Base-by-base conservation (phyloP, 1,140 invertebrate species). In the Solenopsis fugax region DNA sequence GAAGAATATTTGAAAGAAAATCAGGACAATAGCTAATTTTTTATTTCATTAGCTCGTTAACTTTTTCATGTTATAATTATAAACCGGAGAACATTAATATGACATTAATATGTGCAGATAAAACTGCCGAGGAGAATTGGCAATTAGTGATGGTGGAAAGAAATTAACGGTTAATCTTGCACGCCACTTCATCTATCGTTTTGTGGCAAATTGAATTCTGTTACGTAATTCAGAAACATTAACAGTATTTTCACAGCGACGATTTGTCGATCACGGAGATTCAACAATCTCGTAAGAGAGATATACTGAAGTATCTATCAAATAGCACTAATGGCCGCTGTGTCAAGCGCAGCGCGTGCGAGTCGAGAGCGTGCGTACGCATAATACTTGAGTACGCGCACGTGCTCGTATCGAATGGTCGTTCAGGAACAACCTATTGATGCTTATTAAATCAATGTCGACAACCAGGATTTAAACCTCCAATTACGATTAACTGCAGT, bases 401-500 rank as follows among this genome's bases (percentile, higher is more conserved):
- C 89, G 82, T 86, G 89, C 87, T 82, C 24, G 54, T 52, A 62
- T 56, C 80, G 65, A 87, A 85, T 75, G 77, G 24, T 72, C 69
- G 56, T 77, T 84, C 85, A 73, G 71, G 71, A 86, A 90, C 89
- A 86, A 88, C 60, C 80, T 65, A 90, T 91, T 88, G 60, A 86
- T 80, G 80, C 77, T 90, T 91, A 91, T 91, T 91, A 90, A 89
- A 89, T 91, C 89, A 88, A 71, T 88, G 89, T 88, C 87, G 82
- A 84, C 75, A 75, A 80, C 76, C 86, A 84, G 76, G 34, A 76
- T 77, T 82, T 78, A 77, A 62, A 84, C 54, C 29, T 62, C 29
- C 9, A 62, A 50, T 84, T 48, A 65, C 41, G 13, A 10, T 41
- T 58, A n/a, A 34, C 50, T 37, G 41, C 21, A 21, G 12, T 73